Conservation (phyloP, 2,888 invertebrate genomes). For the Mythimna impura region DNA sequence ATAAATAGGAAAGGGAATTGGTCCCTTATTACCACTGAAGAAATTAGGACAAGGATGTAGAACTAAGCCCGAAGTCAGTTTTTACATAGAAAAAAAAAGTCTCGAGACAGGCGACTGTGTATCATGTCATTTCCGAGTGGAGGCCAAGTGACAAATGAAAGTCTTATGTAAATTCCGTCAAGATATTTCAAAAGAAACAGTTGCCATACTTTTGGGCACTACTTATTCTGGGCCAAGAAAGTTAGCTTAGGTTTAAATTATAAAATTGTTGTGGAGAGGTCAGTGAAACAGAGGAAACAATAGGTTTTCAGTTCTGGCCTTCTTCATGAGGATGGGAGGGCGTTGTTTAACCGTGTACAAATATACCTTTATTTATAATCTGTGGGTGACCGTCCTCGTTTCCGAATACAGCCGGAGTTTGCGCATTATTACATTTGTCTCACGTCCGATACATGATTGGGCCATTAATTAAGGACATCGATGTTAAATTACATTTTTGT, state of each 20-base stretch:
- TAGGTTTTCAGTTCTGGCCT: constrained; percentile 15
- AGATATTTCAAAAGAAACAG: constrained; percentile 30
- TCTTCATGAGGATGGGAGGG: constrained; percentile 2
- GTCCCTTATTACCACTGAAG: constrained; percentile 15
- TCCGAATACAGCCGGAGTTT: constrained; percentile 25
- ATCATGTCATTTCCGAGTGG: constrained; percentile 29
- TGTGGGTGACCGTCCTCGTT: constrained; percentile 22
- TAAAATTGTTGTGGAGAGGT: constrained; percentile 22
- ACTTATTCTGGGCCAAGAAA: constrained; percentile 3
- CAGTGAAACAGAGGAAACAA: constrained; percentile 12
- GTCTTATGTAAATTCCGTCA: constrained; percentile 37
- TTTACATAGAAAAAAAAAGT: constrained; percentile 6
- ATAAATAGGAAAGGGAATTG: constrained; percentile 17
- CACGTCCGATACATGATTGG: constrained; percentile 56
- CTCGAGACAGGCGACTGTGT: not conserved
- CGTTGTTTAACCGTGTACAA: constrained; percentile 45
- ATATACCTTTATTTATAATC: constrained; percentile 47
- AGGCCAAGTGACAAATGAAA: constrained; percentile 36
- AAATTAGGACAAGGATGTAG: constrained; percentile 21
- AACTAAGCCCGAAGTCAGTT: constrained; percentile 2
- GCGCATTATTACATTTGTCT: constrained; percentile 64
- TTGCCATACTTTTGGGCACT: constrained; percentile 15
- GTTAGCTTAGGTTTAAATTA: constrained; percentile 17
- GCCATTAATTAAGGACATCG: constrained; percentile 67
- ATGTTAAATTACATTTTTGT: constrained; percentile 62